These are phyloP conservation scores for Solenopsis invicta DNA, from an alignment of 1,140 invertebrate species.

Conservation along the genomic window DNA sequence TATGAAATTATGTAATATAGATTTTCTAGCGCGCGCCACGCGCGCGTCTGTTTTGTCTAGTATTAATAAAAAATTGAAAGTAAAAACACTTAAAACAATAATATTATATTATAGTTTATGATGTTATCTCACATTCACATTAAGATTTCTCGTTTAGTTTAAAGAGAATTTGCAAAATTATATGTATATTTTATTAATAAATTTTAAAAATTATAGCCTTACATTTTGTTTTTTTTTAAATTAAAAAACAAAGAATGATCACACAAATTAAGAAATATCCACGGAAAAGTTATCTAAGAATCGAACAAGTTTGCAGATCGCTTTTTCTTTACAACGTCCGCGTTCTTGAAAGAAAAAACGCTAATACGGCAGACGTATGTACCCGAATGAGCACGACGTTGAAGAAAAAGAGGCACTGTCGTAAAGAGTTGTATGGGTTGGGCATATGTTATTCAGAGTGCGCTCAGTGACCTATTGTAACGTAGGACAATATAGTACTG, in stretches of 20 bases:
- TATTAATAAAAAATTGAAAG: background rate
- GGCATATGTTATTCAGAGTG: slow-evolving; percentile 78
- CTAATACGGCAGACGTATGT: slow-evolving; percentile 47
- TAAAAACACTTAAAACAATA: no score
- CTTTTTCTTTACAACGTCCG: slow-evolving; percentile 58
- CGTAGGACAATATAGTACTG: slow-evolving; percentile 80
- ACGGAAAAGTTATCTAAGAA: background rate
- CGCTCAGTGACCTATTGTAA: slow-evolving; percentile 81
- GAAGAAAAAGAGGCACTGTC: slow-evolving; percentile 75
- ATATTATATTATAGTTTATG: background rate
- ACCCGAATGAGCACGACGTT: slow-evolving; percentile 59
- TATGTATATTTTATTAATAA: background rate
- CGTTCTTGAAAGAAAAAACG: slow-evolving; percentile 31
- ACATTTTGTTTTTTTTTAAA: background rate
- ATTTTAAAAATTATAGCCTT: background rate
- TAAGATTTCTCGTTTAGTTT: slow-evolving; percentile 2
- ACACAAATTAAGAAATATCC: background rate
- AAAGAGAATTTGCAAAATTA: background rate
- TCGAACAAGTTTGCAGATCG: slow-evolving; percentile 36
- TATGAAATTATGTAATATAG: no score
- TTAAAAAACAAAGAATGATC: background rate
- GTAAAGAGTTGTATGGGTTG: slow-evolving; percentile 75
- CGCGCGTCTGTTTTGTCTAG: no score
- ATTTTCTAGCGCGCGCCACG: no score
- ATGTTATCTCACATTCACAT: background rate